Evolutionary conservation across 2,888 invertebrate genomes (phyloP).

Genomic region (Scaptomyza cyrtandrae): DNA sequence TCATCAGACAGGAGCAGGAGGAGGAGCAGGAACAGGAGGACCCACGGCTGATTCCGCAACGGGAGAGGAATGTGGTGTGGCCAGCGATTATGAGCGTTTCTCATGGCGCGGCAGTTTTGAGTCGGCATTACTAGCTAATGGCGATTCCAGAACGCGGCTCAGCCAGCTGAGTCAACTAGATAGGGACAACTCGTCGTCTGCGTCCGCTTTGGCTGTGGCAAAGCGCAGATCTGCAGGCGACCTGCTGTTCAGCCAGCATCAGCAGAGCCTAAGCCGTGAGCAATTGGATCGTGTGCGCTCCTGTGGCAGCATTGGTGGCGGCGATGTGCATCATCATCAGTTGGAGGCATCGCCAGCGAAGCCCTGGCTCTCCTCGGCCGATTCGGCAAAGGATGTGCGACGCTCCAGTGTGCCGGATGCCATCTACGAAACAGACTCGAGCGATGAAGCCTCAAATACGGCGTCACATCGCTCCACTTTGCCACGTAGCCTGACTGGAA

Average conservation of each 20-base stretch:
- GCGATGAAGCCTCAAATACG: constrained; percentile 75
- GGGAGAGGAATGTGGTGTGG: constrained; percentile 88
- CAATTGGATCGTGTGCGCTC: constrained; percentile 90
- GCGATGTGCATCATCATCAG: constrained; percentile 80
- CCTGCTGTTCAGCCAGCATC: constrained; percentile 91
- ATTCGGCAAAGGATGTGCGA: constrained; percentile 83
- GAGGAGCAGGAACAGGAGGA: constrained; percentile 32
- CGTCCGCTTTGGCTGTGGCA: constrained; percentile 88
- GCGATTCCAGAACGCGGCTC: constrained; percentile 92
- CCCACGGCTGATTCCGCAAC: constrained; percentile 84
- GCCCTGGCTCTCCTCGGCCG: constrained; percentile 82
- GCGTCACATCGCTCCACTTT: constrained; percentile 86
- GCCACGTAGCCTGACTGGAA: constrained; percentile 87
- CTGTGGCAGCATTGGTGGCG: constrained; percentile 93
- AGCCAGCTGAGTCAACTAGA: constrained; percentile 87
- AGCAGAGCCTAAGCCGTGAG: constrained; percentile 91
- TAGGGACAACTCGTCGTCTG: constrained; percentile 88
- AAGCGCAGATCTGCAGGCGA: constrained; percentile 93
- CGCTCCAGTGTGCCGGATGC: constrained; percentile 87
- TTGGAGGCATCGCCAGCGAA: constrained; percentile 82
- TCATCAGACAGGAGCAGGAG: constrained; percentile 17
- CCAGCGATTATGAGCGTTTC: constrained; percentile 94
- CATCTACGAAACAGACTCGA: constrained; percentile 80
- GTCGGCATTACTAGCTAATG: constrained; percentile 92
- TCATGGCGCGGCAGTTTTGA: constrained; percentile 97